These are phyloP conservation scores for Dromas ardeola DNA, from an alignment of 2,113 vertebrate species.

Conservation along the genomic window DNA sequence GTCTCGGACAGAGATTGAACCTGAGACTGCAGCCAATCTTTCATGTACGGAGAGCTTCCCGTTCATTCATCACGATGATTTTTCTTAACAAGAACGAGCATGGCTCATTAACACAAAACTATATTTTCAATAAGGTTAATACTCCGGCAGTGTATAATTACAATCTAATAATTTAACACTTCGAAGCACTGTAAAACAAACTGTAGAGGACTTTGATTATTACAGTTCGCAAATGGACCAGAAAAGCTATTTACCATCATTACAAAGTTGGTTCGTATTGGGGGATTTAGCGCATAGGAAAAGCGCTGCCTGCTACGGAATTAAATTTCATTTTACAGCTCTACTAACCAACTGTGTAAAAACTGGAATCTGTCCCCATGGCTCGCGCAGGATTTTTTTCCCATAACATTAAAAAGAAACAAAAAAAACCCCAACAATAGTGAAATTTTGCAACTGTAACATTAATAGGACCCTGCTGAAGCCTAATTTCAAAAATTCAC, in stretches of 20 bases:
- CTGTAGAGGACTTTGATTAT: slow-evolving; percentile 67
- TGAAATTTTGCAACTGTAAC: slow-evolving; percentile 70
- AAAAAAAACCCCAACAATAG: neutral
- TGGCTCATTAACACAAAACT: slow-evolving; percentile 68
- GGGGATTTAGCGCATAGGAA: slow-evolving; percentile 19
- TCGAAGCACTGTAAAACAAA: slow-evolving; percentile 67
- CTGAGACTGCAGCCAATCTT: neutral
- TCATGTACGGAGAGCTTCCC: neutral
- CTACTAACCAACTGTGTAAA: slow-evolving; percentile 70
- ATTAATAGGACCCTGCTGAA: slow-evolving; percentile 73
- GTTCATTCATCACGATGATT: neutral
- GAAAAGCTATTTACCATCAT: slow-evolving; percentile 65
- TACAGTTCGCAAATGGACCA: slow-evolving; percentile 67
- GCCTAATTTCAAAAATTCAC: slow-evolving; percentile 67
- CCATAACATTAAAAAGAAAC: slow-evolving; percentile 51
- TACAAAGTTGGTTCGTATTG: slow-evolving; percentile 50
- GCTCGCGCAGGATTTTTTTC: slow-evolving; percentile 55
- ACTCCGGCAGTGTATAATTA: slow-evolving; percentile 67
- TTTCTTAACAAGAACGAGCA: slow-evolving; percentile 57
- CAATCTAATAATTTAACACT: slow-evolving; percentile 73
- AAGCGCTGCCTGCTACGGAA: slow-evolving; percentile 23
- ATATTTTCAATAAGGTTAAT: slow-evolving; percentile 65
- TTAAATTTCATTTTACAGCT: slow-evolving; percentile 73
- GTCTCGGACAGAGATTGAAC: neutral
- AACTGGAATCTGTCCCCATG: slow-evolving; percentile 72